phyloP scores from a whole-genome alignment of 1,140 invertebrate genomes.

The Liolophura sinensis region DNA sequence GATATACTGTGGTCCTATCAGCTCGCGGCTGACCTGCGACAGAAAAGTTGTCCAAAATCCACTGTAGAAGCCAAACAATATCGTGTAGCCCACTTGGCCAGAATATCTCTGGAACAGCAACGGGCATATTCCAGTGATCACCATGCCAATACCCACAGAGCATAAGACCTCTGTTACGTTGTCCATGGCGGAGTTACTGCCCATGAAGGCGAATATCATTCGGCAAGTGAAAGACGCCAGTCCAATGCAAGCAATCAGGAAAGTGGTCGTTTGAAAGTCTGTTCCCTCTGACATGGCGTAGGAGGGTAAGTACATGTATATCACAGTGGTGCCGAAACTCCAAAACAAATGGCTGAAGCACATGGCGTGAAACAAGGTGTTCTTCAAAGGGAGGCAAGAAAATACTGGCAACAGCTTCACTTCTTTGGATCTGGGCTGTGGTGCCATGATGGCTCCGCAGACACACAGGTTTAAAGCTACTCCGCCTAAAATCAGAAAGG shows the following conservation, averaged over 20 bases:
- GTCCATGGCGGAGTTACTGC: constrained; percentile 45
- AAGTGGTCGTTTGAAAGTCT: constrained; percentile 37
- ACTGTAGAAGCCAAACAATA: constrained; percentile 53
- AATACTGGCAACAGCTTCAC: constrained; percentile 40
- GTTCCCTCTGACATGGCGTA: constrained; percentile 45
- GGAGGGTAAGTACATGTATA: constrained; percentile 52
- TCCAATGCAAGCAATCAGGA: constrained; percentile 46
- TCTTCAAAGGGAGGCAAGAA: constrained; percentile 45
- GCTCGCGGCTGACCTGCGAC: constrained; percentile 44
- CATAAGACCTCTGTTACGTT: constrained; percentile 47
- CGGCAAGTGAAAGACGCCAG: constrained; percentile 44
- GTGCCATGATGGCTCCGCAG: constrained; percentile 68
- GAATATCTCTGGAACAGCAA: constrained; percentile 47
- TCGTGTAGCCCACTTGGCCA: constrained; percentile 50
- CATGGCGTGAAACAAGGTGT: constrained; percentile 48
- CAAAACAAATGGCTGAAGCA: constrained; percentile 54
- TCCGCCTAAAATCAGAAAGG: constrained; percentile 80
- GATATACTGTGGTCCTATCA: constrained; percentile 50
- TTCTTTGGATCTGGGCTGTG: constrained; percentile 31
- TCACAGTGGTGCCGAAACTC: constrained; percentile 52
- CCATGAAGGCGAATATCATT: constrained; percentile 52
- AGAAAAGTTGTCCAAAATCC: constrained; percentile 55
- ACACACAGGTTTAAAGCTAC: constrained; percentile 85
- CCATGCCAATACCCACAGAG: constrained; percentile 42
- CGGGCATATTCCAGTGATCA: constrained; percentile 47